Evolutionary conservation across 2,888 invertebrate species (phyloP).

Genomic region (Melikaiella ostensackeni): DNA sequence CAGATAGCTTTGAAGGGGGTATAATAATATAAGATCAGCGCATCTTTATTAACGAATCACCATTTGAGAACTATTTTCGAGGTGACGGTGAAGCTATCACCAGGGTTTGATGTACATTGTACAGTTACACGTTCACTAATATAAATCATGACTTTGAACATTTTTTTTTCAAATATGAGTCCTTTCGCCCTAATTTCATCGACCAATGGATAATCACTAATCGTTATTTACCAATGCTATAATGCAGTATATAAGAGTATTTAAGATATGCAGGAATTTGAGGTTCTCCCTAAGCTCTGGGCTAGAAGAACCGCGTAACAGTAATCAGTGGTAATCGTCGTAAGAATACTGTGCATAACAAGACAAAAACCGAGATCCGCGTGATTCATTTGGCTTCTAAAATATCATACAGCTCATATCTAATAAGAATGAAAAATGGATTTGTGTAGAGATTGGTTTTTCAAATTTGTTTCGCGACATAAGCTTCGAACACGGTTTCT

Average conservation of each 20-base stretch:
- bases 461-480: not conserved
- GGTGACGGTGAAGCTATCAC: not conserved
- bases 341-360: slow-evolving; percentile 30
- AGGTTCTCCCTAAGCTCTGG: not conserved
- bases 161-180: slow-evolving; percentile 40
- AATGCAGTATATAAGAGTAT: slow-evolving; percentile 53
- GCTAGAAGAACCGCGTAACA: slow-evolving; percentile 21
- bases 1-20: not conserved
- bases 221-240: slow-evolving; percentile 56
- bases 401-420: slow-evolving; percentile 7
- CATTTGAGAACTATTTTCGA: not conserved
- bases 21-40: slow-evolving; percentile 32
- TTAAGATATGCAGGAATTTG: slow-evolving; percentile 44
- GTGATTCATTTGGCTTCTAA: not conserved
- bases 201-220: slow-evolving; percentile 46
- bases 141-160: slow-evolving; percentile 39
- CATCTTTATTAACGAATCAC: not conserved
- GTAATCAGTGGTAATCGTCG: slow-evolving; percentile 30
- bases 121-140: slow-evolving; percentile 41
- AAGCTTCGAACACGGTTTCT: slow-evolving; percentile 10
- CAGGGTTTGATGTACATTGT: slow-evolving; percentile 15
- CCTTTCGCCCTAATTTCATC: slow-evolving; percentile 46
- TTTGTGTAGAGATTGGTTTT: not conserved
- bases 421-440: slow-evolving; percentile 1
- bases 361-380: slow-evolving; percentile 30